Evolutionary conservation across 2,888 invertebrate genomes (phyloP), one percentile per base, ranked within the genome.

Genomic region (Drosophila mettleri): DNA sequence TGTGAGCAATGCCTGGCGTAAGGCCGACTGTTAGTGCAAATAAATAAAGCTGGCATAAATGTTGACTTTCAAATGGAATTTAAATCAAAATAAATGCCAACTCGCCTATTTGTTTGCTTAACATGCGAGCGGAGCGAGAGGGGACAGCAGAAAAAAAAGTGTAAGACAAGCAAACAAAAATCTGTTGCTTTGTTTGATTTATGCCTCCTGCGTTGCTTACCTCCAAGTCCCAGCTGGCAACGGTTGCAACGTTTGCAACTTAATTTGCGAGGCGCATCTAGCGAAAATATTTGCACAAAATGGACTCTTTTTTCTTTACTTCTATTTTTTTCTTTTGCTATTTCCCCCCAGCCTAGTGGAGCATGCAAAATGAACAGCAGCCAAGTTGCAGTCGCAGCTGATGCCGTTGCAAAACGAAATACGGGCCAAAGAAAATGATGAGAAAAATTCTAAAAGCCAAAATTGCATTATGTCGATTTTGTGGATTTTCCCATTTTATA

Each of bases 381-480:
- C 59, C 20, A 38, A 48, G 61, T n/a, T 24, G 43, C 43, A 43
- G 43, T 24, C 43, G 10, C 45, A 16, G 36, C 27, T 54, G 46
- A 29, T 36, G 36, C 27, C 10, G 10, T 3, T n/a, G 10, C 16
- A 16, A 51, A 39, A 60, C 45, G 43, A 22, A 54, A 67, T 33
- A 60, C 49, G 39, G 34, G 51, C 49, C 52, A 53, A 54, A 64
- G 61, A 41, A 78, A 74, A 70, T 70, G 59, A 67, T 71, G 65
- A 54, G 53, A 70, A 75, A 79, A 75, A 75, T 73, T 61, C 49
- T 48, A 68, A 63, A 72, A 66, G 84, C 74, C 74, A 58, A 86
- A 84, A 84, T 84, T 84, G 81, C 85, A 84, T 84, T 84, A 86
- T 71, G 83, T 81, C 83, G 83, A 84, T 83, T 83, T 78, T 77